Percentiles rank a stretch among this genome's conserved stretches.
Evolutionary conservation across 2,888 invertebrate species (phyloP).

Genomic region (Noctua pronuba): DNA sequence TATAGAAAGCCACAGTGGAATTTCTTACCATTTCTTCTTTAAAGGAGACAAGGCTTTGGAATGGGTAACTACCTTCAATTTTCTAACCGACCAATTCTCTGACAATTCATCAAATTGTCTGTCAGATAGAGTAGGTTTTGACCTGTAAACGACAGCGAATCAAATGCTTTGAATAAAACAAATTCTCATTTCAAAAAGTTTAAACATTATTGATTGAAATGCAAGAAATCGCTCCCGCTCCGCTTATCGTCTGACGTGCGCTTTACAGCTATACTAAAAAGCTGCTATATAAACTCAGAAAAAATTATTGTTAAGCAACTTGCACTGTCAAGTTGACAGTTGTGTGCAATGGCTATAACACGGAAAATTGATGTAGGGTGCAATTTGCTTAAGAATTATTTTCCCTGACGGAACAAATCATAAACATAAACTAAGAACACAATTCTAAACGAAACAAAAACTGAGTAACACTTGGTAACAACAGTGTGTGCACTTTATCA

Average conservation of each 20-base stretch:
- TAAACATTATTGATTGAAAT: not conserved
- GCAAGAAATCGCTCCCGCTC: slow-evolving; percentile 4
- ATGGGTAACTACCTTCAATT: not conserved
- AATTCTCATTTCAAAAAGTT: not conserved
- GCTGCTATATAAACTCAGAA: not conserved
- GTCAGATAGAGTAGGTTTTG: not conserved
- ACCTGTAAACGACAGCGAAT: not conserved
- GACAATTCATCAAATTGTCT: not conserved
- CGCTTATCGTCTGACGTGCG: slow-evolving; percentile 16
- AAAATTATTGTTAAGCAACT: not conserved
- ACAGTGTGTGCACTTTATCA: slow-evolving; percentile 2
- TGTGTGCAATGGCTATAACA: not conserved
- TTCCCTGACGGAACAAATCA: not conserved
- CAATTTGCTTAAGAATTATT: not conserved
- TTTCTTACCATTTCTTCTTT: not conserved
- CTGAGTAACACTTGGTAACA: slow-evolving; percentile 5
- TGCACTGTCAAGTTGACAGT: not conserved
- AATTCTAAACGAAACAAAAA: slow-evolving; percentile 35
- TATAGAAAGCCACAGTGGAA: not conserved
- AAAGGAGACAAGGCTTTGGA: not conserved
- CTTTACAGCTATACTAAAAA: slow-evolving; percentile 9
- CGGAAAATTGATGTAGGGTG: not conserved
- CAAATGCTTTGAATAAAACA: not conserved
- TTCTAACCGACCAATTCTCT: not conserved
- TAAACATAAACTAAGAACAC: slow-evolving; percentile 13